Conservation (phyloP, 2,888 invertebrate species). For the Drosophila atripex region DNA sequence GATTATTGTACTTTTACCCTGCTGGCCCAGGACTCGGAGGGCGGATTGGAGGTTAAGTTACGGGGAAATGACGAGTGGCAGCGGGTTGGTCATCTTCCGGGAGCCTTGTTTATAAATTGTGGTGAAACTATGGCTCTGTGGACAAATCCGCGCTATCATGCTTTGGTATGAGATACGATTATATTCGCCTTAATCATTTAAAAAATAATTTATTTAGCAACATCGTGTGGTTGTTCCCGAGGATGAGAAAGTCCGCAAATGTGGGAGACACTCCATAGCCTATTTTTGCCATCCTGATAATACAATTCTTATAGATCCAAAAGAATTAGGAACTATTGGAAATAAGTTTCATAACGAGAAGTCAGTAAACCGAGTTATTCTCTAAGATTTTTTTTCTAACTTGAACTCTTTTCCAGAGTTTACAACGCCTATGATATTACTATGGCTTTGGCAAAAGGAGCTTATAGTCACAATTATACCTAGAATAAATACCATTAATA, state of each 20-base stretch:
- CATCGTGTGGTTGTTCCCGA: conserved; percentile 90
- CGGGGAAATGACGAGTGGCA: conserved; percentile 89
- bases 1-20: conserved; percentile 91
- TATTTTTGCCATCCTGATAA: conserved; percentile 90
- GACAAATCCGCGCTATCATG: conserved; percentile 89
- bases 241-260: conserved; percentile 86
- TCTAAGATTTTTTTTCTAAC: conserved; percentile 57
- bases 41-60: conserved; percentile 88
- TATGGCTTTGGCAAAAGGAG: conserved; percentile 25
- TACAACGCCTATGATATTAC: conserved; percentile 87
- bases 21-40: conserved; percentile 89
- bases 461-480: conserved; percentile 14
- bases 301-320: conserved; percentile 83
- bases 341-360: background rate
- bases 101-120: conserved; percentile 90
- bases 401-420: conserved; percentile 84
- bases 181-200: background rate
- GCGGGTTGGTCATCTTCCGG: conserved; percentile 90
- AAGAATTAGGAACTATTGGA: conserved; percentile 61
- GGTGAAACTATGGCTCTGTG: conserved; percentile 91
- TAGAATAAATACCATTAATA: background rate
- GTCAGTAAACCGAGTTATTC: conserved; percentile 37
- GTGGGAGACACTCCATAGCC: conserved; percentile 89
- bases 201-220: conserved; percentile 83
- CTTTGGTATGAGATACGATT: conserved; percentile 85